Base-by-base conservation (phyloP, 2,113 vertebrate species). In the Crocuta crocuta region DNA sequence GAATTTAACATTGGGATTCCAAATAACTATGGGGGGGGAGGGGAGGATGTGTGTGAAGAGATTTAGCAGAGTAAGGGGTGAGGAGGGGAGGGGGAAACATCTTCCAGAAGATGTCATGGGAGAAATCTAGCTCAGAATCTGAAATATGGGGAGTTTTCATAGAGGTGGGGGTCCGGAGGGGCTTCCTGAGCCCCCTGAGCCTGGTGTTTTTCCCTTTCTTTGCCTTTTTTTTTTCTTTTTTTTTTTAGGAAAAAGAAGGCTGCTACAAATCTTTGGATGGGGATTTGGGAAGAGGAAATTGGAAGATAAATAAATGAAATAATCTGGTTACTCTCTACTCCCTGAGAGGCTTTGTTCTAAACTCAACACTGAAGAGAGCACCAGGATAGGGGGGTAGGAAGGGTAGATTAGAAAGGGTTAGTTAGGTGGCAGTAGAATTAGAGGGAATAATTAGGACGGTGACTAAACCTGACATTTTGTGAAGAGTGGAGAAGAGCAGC, bases 241-340 rank as follows among this genome's bases (percentile, higher is more conserved):
- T 50, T 50, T 50, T 94, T 82, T 93, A 98, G 98, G 93, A 94
- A 86, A 91, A 7, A 97, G 70, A 96, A 97, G 71, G 26, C 95
- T 85, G 78, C 66, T 91, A 35, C 15, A 15, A 82, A 19, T 97
- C 45, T 70, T 89, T 71, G 39, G 80, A 82, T 89, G 74, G 91
- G 15, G 17, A 43, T n/a, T 53, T 95, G 76, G 66, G 79, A 88
- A 89, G 55, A 95, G 58, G n/a, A 97, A 87, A 87, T 50, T 96
- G 80, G 66, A 92, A 90, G 45, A 97, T 70, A 96, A 96, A 96
- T 84, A 96, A 81, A 53, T 91, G 86, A 96, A 95, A 94, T 80
- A 74, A 90, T 71, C 43, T 80, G 74, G 6, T 93, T 85, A 89
- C 45, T 50, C 48, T 93, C 80, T 89, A 48, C 19, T 96, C 48